Percentiles rank a stretch among this genome's conserved stretches.
phyloP scores from a whole-genome alignment of 2,113 vertebrate species.

The Aramus guarauna region DNA sequence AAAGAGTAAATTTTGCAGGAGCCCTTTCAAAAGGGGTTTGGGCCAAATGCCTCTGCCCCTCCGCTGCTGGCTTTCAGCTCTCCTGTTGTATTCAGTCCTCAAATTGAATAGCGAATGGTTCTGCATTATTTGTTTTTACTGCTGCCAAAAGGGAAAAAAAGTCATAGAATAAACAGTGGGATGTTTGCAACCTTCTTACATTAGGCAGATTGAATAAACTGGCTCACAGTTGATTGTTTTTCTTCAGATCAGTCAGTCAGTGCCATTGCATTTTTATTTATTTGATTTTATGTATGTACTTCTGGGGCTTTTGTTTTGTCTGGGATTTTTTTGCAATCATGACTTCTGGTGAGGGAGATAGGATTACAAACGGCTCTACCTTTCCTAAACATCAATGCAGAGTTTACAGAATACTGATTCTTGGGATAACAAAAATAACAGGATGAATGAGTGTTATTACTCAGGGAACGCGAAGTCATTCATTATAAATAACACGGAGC shows the following conservation, averaged over 20 bases:
- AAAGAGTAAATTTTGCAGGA: background rate
- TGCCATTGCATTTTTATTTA: background rate
- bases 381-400: rapidly evolving
- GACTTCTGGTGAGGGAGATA: background rate
- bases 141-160: slow-evolving; percentile 1
- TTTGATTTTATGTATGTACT: background rate
- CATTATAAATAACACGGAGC: rapidly evolving
- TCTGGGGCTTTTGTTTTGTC: background rate
- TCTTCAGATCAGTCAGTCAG: slow-evolving; percentile 17
- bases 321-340: background rate
- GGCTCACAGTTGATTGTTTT: slow-evolving; percentile 45
- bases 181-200: slow-evolving; percentile 57
- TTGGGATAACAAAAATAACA: background rate
- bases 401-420: background rate
- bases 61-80: background rate
- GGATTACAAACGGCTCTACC: background rate
- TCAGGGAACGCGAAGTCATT: background rate
- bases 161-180: slow-evolving; percentile 33
- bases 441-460: background rate
- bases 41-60: background rate
- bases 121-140: slow-evolving; percentile 37
- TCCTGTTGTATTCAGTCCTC: background rate
- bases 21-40: background rate
- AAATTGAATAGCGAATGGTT: background rate
- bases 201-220: slow-evolving; percentile 62